phyloP scores from a whole-genome alignment of 1,140 invertebrate genomes.

The Brachionus plicatilis region DNA sequence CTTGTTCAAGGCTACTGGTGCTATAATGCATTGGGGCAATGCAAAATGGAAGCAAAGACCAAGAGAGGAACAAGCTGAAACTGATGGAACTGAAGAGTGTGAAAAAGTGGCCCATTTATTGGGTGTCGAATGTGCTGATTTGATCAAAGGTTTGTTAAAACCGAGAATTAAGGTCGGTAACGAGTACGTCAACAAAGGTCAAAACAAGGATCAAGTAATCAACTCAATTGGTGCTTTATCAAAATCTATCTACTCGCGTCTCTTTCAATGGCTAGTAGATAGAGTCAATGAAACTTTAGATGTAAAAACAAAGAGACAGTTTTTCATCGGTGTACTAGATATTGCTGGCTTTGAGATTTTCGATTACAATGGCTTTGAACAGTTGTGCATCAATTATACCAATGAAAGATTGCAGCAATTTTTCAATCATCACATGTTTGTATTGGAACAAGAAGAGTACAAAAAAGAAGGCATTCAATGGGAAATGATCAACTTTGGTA shows the following conservation, averaged over 20 bases:
- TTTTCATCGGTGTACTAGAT: constrained; percentile 99
- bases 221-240: constrained; percentile 93
- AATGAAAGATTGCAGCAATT: constrained; percentile 99
- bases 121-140: constrained; percentile 61
- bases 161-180: constrained; percentile 66
- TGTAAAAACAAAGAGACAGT: constrained; percentile 92
- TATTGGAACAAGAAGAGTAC: constrained; percentile 99
- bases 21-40: constrained; percentile 95
- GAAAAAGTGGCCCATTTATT: constrained; percentile 83
- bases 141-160: constrained; percentile 61
- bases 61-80: constrained; percentile 98
- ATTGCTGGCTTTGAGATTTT: constrained; percentile 99
- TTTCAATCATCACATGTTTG: constrained; percentile 99
- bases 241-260: constrained; percentile 92
- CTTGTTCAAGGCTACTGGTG: constrained; percentile 91
- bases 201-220: constrained; percentile 85
- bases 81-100: constrained; percentile 92
- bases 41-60: constrained; percentile 99
- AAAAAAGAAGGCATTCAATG: constrained; percentile 94
- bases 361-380: constrained; percentile 99
- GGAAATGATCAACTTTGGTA: constrained; percentile 99
- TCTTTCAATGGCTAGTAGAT: constrained; percentile 94
- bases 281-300: constrained; percentile 97
- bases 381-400: constrained; percentile 99
- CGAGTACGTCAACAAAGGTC: constrained; percentile 95